Percentiles rank a stretch among this genome's conserved stretches.
These are phyloP conservation scores for Ochotona princeps DNA, from an alignment of 2,113 vertebrate genomes.

Conservation along the genomic window DNA sequence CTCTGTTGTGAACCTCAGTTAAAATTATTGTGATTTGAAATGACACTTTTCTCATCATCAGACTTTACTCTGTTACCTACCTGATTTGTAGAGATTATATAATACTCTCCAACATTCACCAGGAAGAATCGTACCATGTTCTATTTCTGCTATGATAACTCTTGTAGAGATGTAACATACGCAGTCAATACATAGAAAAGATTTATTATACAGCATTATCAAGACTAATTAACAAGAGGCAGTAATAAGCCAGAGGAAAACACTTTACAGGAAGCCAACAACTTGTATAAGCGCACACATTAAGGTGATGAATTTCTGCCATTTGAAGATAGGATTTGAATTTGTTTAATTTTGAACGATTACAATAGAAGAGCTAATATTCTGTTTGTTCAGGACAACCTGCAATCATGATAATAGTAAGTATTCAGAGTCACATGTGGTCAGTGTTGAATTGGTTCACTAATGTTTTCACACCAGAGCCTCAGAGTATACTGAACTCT, in stretches of 20 bases:
- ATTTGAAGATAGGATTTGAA: conserved; percentile 78
- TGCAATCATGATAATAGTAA: conserved; percentile 82
- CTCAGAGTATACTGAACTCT: conserved; percentile 45
- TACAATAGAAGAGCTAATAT: conserved; percentile 89
- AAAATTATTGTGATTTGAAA: background rate
- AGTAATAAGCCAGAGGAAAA: conserved; percentile 83
- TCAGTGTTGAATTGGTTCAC: conserved; percentile 78
- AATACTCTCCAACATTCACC: background rate
- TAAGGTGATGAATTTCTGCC: conserved; percentile 78
- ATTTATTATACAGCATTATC: conserved; percentile 88
- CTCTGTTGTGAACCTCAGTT: background rate
- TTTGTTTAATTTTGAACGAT: conserved; percentile 86
- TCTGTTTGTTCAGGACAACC: conserved; percentile 89
- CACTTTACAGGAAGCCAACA: conserved; percentile 83
- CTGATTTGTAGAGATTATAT: background rate
- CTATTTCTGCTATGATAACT: background rate
- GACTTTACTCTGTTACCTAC: background rate
- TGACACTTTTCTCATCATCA: background rate
- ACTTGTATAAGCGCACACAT: conserved; percentile 80
- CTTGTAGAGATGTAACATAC: conserved; percentile 7
- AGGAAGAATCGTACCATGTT: background rate
- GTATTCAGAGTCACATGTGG: conserved; percentile 82
- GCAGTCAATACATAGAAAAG: conserved; percentile 87
- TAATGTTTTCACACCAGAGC: conserved; percentile 73
- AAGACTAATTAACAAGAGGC: conserved; percentile 86